Base-by-base conservation (phyloP, 2,797 vertebrate genomes). In the Sebastes steindachneri region DNA sequence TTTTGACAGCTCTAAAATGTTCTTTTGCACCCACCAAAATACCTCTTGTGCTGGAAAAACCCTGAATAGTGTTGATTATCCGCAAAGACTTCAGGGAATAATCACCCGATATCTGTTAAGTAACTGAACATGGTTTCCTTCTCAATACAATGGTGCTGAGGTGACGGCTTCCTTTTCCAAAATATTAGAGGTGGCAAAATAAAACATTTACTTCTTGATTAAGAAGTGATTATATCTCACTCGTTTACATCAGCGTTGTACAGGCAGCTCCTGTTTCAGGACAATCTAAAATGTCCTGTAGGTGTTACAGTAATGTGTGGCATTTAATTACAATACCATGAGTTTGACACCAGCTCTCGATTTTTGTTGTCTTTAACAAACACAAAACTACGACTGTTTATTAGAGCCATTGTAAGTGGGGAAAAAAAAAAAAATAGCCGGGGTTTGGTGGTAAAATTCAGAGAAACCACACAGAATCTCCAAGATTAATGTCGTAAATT, bases 131-230 rank as follows among this genome's bases (percentile, higher is more conserved):
- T 3, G 21, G 41, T 79, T 90, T 83, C 87, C 86, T 69, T 62
- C 60, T 25, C 15, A 68, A 81, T 79, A 91, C 86, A 93, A 90
- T 87, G 84, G 65, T 77, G 88, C 69, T 82, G 76, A 94, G 41
- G 71, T 8, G 9, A 57, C 6, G 8, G 31, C 73, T 88, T 89
- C 82, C 87, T 70, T 80, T 86, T 70, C 70, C 77, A 53, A 68
- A 87, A 63, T 75, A 80, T 73, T 62, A 41, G 21, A 54, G 37
- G 19, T 21, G 54, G 28, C 0, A 37, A 41, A 79, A 80, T 82
- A 25, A 62, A 78, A 75, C 72, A 29, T 73, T 54, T 21, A 19
- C 11, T 57, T 7, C 9, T 54, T 76, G 45, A 82, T 75, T 67
- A 64, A 41, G 19, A 77, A 58, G 74, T 53, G 75, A 86, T 88